Conservation (phyloP, 2,113 vertebrate species). For the Sinocyclocheilus grahami region DNA sequence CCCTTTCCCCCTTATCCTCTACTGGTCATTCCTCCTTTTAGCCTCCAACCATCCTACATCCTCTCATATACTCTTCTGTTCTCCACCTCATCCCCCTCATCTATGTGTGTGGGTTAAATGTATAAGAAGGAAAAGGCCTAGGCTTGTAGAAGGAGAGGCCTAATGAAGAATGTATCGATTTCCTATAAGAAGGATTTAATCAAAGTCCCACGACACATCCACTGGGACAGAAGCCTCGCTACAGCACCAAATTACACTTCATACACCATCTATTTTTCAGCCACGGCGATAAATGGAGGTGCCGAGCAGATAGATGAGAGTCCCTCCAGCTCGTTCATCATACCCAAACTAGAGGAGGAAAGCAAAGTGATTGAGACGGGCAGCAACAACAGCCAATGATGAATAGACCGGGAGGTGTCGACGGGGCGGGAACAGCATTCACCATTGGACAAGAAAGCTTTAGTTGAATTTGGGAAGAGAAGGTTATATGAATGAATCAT, state of each 20-base stretch:
- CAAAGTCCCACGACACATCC: constrained; percentile 73
- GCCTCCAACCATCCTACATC: neutral
- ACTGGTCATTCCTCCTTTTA: neutral
- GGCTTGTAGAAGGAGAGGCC: constrained; percentile 67
- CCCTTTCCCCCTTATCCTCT: constrained; percentile 7
- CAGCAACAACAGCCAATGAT: constrained; percentile 52
- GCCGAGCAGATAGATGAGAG: constrained; percentile 75
- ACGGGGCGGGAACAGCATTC: constrained; percentile 13
- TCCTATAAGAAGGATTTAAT: constrained; percentile 84
- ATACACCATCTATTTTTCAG: constrained; percentile 76
- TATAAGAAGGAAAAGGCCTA: constrained; percentile 61
- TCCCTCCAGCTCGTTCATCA: constrained; percentile 72
- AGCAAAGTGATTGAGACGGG: constrained; percentile 59
- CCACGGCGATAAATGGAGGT: constrained; percentile 77
- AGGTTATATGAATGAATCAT: constrained; percentile 12
- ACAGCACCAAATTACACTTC: constrained; percentile 76
- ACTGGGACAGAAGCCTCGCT: constrained; percentile 67
- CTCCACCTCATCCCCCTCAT: neutral
- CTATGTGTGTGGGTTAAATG: constrained; percentile 61
- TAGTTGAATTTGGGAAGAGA: constrained; percentile 25
- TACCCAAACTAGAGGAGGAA: constrained; percentile 69
- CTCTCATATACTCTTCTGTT: neutral
- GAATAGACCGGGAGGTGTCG: constrained; percentile 30
- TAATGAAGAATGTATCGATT: constrained; percentile 83
- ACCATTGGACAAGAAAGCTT: constrained; percentile 18